These are phyloP conservation scores for Hirundichthys speculiger DNA, from an alignment of 2,113 vertebrate genomes.

Conservation along the genomic window DNA sequence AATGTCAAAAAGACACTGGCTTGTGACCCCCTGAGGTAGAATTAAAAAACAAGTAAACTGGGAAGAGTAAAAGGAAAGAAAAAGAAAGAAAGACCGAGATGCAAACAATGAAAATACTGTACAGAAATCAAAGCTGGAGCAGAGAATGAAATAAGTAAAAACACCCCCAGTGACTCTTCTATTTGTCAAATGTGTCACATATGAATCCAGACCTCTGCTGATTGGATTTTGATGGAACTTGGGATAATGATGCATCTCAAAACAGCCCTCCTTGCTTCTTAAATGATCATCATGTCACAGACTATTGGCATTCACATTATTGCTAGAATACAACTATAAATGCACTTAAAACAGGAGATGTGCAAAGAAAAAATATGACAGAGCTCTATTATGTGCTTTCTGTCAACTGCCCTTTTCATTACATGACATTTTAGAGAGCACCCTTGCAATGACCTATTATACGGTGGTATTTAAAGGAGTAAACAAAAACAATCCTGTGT, in stretches of 20 bases:
- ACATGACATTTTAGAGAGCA: slow-evolving; percentile 60
- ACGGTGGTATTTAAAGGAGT: slow-evolving; percentile 65
- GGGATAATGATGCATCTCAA: slow-evolving; percentile 55
- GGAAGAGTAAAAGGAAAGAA: slow-evolving; percentile 13
- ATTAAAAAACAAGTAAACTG: slow-evolving; percentile 36
- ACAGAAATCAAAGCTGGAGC: slow-evolving; percentile 14
- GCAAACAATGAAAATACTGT: slow-evolving; percentile 25
- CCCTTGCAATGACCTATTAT: slow-evolving; percentile 46
- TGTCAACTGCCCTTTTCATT: slow-evolving; percentile 42
- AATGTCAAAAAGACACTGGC: no score
- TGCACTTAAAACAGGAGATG: not conserved
- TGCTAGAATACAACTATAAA: not conserved
- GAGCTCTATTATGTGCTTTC: not conserved
- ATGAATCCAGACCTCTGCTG: slow-evolving; percentile 45
- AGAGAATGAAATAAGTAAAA: slow-evolving; percentile 46
- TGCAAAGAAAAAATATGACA: not conserved
- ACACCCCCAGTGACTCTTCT: slow-evolving; percentile 52
- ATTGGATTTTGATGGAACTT: slow-evolving; percentile 63
- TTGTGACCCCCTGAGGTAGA: no score
- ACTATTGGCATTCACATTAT: not conserved
- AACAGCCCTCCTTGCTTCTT: slow-evolving; percentile 22
- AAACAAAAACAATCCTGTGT: slow-evolving; percentile 63
- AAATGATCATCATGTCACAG: slow-evolving; percentile 27
- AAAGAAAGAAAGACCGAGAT: slow-evolving; percentile 31
- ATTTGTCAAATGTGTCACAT: slow-evolving; percentile 69